Evolutionary conservation across 2,888 invertebrate species (phyloP).

Genomic region (Sipha maydis): DNA sequence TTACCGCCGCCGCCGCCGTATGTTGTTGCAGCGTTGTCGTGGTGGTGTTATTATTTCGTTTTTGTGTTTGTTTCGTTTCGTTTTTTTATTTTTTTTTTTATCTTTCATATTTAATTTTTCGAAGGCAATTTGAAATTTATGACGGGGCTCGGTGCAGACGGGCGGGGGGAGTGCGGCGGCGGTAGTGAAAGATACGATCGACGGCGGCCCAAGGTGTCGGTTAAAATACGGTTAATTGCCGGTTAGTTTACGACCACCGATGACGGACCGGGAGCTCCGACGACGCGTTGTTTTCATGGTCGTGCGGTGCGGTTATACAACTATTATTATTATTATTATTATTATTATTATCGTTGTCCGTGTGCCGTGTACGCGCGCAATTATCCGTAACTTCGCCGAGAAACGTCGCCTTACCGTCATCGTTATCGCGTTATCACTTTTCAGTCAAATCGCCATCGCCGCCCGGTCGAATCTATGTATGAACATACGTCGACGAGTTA

Average conservation of each 20-base stretch:
- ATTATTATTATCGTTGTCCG: no score
- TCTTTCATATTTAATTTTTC: slow-evolving; percentile 13
- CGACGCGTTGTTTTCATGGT: slow-evolving; percentile 11
- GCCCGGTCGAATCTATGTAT: no score
- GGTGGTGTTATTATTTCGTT: slow-evolving; percentile 31
- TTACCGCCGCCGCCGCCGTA: slow-evolving; percentile 22
- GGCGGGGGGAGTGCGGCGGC: not conserved
- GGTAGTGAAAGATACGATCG: slow-evolving; percentile 26
- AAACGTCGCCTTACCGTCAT: no score
- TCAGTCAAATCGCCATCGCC: no score
- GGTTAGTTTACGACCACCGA: slow-evolving; percentile 56
- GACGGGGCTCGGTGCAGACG: slow-evolving; percentile 38
- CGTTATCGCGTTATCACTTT: no score
- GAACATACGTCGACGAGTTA: no score
- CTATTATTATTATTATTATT: not conserved
- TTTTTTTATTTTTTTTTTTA: slow-evolving; percentile 38
- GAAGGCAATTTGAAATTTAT: slow-evolving; percentile 46
- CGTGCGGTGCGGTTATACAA: not conserved
- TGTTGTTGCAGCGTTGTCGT: slow-evolving; percentile 4
- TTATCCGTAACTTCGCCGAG: not conserved
- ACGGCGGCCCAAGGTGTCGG: slow-evolving; percentile 45
- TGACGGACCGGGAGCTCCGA: slow-evolving; percentile 30
- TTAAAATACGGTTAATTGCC: slow-evolving; percentile 48
- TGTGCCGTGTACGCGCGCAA: not conserved
- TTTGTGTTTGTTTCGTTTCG: no score